Base-by-base conservation (phyloP, 2,797 vertebrate species). In the Eospalax fontanierii region DNA sequence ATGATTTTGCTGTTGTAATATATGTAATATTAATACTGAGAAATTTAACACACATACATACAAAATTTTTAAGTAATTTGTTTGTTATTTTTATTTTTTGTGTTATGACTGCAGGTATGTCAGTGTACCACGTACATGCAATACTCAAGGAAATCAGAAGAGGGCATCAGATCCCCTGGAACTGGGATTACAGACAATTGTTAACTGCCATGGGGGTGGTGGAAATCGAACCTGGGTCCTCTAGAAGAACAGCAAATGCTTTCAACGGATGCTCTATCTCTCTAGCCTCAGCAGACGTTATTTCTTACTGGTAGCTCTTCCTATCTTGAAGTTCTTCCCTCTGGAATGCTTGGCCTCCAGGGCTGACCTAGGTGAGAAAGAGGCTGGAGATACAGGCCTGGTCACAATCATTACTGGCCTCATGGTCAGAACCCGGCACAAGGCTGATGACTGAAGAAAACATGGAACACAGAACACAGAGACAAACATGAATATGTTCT, bases 21-120 rank as follows among this genome's bases (percentile, higher is more conserved):
- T n/a, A 59, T 19, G 3, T 78, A 75, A 92, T 16, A 84, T 46
- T 78, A 75, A 92, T 16, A 84, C 57, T 95, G 35, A 95, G 9
- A 94, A 85, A 61, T 33, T 81, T 94, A 59, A 89, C 26, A 74
- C 6, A 83, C 46, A 54, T 10, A 33, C 9, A 30, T 22, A 38
- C 6, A 26, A 2, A 80, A 9, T 54, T 54, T 54, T 54, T 54
- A 54, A 50, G 11, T 50, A 50, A n/a, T 11, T 46, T 9, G 9
- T 54, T 54, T 54, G 14, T 54, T 54, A 54, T 54, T 54, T 54
- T 54, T 54, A 54, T 54, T 54, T 54, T 54, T 54, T 14, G 14
- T 54, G 50, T 54, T 54, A 9, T 54, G 50, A 7, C 50, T 54
- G 8, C 50, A 54, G 9, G 50, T 54, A 54, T 54, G 12, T 54